These are phyloP conservation scores for Brassicogethes aeneus DNA, from an alignment of 2,888 invertebrate species.

Conservation along the genomic window DNA sequence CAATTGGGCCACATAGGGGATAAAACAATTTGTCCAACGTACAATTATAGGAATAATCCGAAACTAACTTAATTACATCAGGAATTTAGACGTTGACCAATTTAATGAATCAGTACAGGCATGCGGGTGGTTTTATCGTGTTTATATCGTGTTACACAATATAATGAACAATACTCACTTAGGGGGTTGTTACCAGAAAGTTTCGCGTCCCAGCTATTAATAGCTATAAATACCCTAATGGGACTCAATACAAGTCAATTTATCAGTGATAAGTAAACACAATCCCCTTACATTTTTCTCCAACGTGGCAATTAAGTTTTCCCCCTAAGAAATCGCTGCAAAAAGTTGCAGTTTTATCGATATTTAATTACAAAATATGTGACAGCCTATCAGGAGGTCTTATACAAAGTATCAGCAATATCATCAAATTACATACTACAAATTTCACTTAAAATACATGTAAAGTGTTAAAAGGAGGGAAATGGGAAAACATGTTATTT, in stretches of 20 bases:
- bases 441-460: no score
- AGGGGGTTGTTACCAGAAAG: conserved; percentile 8
- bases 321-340: conserved; percentile 11
- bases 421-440: no score
- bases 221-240: conserved; percentile 14
- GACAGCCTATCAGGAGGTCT: conserved; percentile 6
- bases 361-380: conserved; percentile 22
- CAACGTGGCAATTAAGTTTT: conserved; percentile 15
- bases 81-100: background rate
- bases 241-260: conserved; percentile 20
- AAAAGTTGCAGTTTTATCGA: conserved; percentile 22
- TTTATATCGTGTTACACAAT: conserved; percentile 8
- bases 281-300: conserved; percentile 16
- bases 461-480: no score
- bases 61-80: background rate
- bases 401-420: no score
- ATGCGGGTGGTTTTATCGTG: conserved; percentile 10
- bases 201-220: conserved; percentile 14
- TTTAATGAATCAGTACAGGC: background rate
- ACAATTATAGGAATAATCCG: background rate
- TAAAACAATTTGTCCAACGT: no score
- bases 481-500: no score
- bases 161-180: conserved; percentile 9
- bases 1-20: no score
- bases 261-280: conserved; percentile 17